Conservation (phyloP, 92 coral and sea anemone genomes). For the Micromussa lordhowensis region DNA sequence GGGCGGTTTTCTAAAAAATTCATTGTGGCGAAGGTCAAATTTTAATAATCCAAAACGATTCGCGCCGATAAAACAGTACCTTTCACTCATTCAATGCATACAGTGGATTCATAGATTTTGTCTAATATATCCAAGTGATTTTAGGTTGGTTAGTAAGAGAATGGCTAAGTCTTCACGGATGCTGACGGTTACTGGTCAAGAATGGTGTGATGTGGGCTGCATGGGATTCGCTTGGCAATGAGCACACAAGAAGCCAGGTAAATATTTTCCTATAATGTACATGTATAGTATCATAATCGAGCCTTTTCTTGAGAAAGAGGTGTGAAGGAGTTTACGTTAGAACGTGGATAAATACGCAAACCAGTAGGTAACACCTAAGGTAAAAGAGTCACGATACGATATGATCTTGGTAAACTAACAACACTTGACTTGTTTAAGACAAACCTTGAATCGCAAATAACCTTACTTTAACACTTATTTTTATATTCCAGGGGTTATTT, state of each 20-base stretch:
- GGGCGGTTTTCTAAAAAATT: conserved; percentile 6
- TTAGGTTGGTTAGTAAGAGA: conserved; percentile 4
- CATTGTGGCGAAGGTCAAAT: neutral
- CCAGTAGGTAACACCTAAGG: too few relatives aligned
- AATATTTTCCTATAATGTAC: neutral
- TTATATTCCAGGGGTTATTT: neutral
- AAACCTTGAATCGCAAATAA: neutral
- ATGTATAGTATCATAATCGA: neutral
- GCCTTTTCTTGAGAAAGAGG: neutral
- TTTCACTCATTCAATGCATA: neutral
- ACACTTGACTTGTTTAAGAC: neutral
- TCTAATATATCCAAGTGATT: conserved; percentile 22
- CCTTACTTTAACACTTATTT: neutral
- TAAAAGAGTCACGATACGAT: too few relatives aligned
- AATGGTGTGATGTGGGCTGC: neutral
- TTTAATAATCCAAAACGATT: neutral
- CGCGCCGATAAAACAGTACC: neutral
- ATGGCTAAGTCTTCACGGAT: neutral
- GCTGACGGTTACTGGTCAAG: neutral
- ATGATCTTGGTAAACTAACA: neutral
- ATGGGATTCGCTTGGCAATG: neutral
- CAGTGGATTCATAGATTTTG: too few relatives aligned
- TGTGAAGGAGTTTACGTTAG: neutral
- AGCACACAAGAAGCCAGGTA: neutral
- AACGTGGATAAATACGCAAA: neutral